A percentile compares a stretch with the other conserved stretches of the same genome.
Conservation (phyloP, 2,888 invertebrate species). For the Bimastos eiseni region DNA sequence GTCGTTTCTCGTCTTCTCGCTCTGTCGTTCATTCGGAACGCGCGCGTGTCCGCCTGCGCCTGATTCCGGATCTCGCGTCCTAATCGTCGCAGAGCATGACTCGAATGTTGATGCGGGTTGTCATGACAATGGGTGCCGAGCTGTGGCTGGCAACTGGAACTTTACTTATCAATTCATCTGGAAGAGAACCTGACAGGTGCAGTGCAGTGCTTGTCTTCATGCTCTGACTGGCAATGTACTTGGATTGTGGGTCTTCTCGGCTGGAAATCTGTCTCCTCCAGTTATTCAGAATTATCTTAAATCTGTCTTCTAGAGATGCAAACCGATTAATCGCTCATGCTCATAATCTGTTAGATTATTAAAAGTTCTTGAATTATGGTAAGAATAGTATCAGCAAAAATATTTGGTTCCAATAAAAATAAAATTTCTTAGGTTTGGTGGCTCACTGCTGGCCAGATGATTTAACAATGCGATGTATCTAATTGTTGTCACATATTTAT, state of each 20-base stretch:
- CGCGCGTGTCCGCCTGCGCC: background rate
- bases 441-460: too few relatives aligned
- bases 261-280: too few relatives aligned
- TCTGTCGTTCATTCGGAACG: background rate
- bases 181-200: background rate
- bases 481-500: too few relatives aligned
- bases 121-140: background rate
- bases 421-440: too few relatives aligned
- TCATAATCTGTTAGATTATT: too few relatives aligned
- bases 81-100: background rate
- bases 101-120: background rate
- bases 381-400: too few relatives aligned
- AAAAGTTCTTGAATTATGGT: too few relatives aligned
- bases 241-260: background rate
- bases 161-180: background rate
- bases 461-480: too few relatives aligned
- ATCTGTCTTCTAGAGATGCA: too few relatives aligned
- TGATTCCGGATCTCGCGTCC: background rate
- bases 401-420: too few relatives aligned
- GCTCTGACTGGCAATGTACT: background rate
- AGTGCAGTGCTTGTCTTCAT: background rate
- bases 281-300: too few relatives aligned
- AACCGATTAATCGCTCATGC: too few relatives aligned
- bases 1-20: background rate
- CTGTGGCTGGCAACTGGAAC: background rate